Evolutionary conservation across 2,888 invertebrate genomes (phyloP).

Genomic region (Axea sp.): DNA sequence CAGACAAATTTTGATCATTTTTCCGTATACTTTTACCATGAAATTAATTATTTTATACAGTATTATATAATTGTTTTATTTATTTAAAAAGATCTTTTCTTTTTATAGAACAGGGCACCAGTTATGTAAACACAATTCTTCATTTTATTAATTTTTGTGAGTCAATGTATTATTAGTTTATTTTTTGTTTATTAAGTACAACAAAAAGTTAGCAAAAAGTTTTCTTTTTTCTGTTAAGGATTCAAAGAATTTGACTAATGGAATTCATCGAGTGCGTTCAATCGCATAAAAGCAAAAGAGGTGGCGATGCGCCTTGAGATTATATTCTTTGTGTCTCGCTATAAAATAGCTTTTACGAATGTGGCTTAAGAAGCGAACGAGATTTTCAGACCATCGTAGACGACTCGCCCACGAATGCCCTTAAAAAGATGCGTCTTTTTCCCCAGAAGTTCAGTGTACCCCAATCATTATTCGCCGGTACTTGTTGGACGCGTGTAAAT

Average conservation of each 20-base stretch:
- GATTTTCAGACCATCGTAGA: constrained; percentile 50
- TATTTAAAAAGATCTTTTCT: too few relatives aligned
- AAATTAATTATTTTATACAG: too few relatives aligned
- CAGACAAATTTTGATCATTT: too few relatives aligned
- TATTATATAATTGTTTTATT: too few relatives aligned
- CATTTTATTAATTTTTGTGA: too few relatives aligned
- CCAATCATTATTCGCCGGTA: constrained; percentile 50
- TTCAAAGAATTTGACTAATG: constrained; percentile 52
- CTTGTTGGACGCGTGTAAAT: constrained; percentile 45
- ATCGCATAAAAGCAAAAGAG: constrained; percentile 43
- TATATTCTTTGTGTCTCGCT: constrained; percentile 57
- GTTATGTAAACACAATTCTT: too few relatives aligned
- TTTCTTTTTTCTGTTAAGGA: constrained; percentile 19
- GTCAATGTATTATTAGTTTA: too few relatives aligned
- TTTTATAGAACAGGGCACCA: too few relatives aligned
- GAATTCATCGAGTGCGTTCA: constrained; percentile 34
- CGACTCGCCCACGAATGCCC: constrained; percentile 63
- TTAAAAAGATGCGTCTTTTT: constrained; percentile 58
- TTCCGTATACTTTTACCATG: too few relatives aligned
- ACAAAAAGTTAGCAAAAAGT: too few relatives aligned
- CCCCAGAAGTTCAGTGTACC: constrained; percentile 58
- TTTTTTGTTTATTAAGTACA: too few relatives aligned
- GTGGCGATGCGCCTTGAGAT: constrained; percentile 62
- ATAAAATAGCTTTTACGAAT: constrained; percentile 46
- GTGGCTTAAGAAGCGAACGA: constrained; percentile 48